Evolutionary conservation across 2,888 invertebrate genomes (phyloP).

Genomic region (Steromphala cineraria): DNA sequence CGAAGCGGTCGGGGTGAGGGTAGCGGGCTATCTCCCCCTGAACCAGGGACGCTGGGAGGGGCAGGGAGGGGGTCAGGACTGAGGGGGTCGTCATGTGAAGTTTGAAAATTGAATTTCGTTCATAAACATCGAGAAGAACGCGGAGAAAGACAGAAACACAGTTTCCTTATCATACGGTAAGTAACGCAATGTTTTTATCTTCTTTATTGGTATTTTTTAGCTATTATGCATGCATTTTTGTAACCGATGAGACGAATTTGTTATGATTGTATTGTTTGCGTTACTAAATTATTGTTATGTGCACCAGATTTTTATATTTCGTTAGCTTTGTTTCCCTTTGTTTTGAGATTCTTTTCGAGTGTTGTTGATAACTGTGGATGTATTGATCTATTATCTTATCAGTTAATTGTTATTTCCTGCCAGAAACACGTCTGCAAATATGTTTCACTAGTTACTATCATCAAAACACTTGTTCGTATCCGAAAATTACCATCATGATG

Average conservation of each 20-base stretch:
- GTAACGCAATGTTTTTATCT: not conserved
- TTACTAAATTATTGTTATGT: not conserved
- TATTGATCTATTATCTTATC: slow-evolving; percentile 11
- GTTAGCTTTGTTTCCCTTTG: not conserved
- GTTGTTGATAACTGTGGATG: not conserved
- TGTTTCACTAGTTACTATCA: not conserved
- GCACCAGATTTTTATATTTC: not conserved
- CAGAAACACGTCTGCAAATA: slow-evolving; percentile 15
- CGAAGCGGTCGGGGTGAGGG: not conserved
- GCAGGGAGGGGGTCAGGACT: not conserved
- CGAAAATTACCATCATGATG: not conserved
- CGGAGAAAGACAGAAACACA: not conserved
- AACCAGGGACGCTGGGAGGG: slow-evolving; percentile 5
- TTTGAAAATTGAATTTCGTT: not conserved
- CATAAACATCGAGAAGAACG: not conserved
- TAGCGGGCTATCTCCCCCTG: not conserved
- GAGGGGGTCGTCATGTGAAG: not conserved
- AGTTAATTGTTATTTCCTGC: slow-evolving; percentile 10
- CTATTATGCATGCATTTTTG: no score
- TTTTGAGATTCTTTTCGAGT: not conserved
- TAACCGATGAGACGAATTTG: no score
- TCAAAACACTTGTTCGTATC: not conserved
- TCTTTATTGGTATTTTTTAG: no score
- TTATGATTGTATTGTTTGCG: no score
- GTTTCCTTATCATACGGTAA: not conserved